Evolutionary conservation across 2,888 invertebrate genomes (phyloP).

Genomic region (Melanchra persicariae): DNA sequence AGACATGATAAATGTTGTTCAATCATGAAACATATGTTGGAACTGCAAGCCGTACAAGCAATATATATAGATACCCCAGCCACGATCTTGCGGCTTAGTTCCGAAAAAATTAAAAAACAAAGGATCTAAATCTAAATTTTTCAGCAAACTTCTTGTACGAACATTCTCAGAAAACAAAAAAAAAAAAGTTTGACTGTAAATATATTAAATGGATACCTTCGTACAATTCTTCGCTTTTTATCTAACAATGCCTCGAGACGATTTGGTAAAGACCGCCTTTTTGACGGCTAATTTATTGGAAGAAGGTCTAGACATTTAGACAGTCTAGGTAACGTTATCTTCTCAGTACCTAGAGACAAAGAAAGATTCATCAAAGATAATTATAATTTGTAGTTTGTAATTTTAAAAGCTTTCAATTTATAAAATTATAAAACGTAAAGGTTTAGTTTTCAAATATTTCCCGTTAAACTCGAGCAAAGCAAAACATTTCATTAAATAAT

Average conservation of each 20-base stretch:
- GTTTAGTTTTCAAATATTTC: too few relatives aligned
- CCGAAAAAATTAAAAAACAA: too few relatives aligned
- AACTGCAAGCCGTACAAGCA: too few relatives aligned
- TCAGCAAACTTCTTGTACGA: neutral
- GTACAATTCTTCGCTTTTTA: slow-evolving; percentile 35
- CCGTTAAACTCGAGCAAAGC: too few relatives aligned
- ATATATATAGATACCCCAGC: too few relatives aligned
- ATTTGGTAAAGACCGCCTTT: slow-evolving; percentile 29
- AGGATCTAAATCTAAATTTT: neutral
- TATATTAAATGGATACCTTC: slow-evolving; percentile 17
- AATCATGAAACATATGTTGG: too few relatives aligned
- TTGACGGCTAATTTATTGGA: slow-evolving; percentile 18
- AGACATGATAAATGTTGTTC: too few relatives aligned
- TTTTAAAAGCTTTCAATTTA: neutral
- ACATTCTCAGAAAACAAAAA: neutral
- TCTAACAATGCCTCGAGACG: slow-evolving; percentile 19
- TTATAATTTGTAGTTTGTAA: neutral
- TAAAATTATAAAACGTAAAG: too few relatives aligned
- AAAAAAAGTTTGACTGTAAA: slow-evolving; percentile 28
- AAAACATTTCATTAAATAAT: too few relatives aligned
- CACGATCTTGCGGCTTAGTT: too few relatives aligned
- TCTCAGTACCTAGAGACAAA: neutral
- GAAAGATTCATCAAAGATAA: neutral
- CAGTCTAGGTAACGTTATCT: neutral
- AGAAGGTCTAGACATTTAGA: slow-evolving; percentile 7